A percentile compares a stretch with the other conserved stretches of the same genome.
phyloP scores from a whole-genome alignment of 2,113 vertebrate species.

The Zosterops borbonicus region DNA sequence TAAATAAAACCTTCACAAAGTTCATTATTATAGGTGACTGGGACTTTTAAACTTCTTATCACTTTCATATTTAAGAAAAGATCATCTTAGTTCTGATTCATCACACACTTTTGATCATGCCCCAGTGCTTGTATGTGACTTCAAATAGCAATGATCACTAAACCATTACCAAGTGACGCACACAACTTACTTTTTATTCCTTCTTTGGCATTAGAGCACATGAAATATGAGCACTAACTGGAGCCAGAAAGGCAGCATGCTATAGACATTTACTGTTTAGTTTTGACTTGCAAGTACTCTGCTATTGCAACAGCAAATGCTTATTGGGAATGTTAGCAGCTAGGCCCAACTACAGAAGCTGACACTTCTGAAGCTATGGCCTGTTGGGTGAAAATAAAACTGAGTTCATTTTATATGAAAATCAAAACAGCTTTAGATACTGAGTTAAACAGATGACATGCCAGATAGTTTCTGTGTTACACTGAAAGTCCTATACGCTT shows the following conservation, averaged over 20 bases:
- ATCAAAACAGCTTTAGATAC: background rate
- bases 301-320: background rate
- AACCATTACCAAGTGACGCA: background rate
- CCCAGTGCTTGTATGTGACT: background rate
- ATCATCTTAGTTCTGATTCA: background rate
- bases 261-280: background rate
- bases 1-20: background rate
- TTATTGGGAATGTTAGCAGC: background rate
- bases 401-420: background rate
- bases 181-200: background rate
- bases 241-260: background rate
- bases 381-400: background rate
- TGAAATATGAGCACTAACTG: background rate
- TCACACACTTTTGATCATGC: background rate
- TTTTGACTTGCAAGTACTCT: conserved; percentile 13
- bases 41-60: background rate
- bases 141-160: background rate
- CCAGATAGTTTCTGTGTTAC: background rate
- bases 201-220: background rate
- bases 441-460: background rate
- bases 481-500: no score
- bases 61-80: background rate
- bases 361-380: background rate
- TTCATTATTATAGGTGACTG: background rate
- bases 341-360: background rate